Evolutionary conservation across 2,113 vertebrate genomes (phyloP).

Genomic region (Saimiri boliviensis): DNA sequence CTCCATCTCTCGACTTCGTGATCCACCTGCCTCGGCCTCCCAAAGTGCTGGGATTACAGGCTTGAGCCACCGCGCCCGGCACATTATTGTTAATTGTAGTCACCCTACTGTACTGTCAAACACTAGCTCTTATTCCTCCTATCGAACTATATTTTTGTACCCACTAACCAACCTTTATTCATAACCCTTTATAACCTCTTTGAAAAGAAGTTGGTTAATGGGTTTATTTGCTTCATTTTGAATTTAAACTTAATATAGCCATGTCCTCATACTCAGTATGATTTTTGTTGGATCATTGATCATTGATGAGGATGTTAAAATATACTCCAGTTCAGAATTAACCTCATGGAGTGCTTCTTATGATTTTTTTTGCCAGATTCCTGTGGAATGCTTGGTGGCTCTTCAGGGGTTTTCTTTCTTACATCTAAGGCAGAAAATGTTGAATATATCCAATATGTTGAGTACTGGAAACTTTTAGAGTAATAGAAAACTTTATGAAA

Average conservation of each 20-base stretch:
- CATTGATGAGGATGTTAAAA: slow-evolving; percentile 17
- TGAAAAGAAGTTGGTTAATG: neutral
- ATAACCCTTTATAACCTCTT: neutral
- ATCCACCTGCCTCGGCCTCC: too few species aligned
- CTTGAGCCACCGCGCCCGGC: too few species aligned
- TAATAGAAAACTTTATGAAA: slow-evolving; percentile 11
- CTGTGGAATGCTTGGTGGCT: slow-evolving; percentile 13
- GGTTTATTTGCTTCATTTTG: neutral
- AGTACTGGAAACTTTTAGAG: neutral
- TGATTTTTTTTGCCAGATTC: neutral
- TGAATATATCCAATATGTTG: neutral
- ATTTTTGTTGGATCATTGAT: slow-evolving; percentile 33
- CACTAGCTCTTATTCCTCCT: neutral
- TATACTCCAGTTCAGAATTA: neutral
- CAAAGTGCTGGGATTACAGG: too few species aligned
- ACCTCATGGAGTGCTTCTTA: neutral
- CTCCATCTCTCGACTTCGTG: too few species aligned
- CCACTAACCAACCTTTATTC: neutral
- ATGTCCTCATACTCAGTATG: neutral
- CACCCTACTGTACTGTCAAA: neutral
- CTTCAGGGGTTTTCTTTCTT: neutral
- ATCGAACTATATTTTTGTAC: neutral
- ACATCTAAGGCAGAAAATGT: slow-evolving; percentile 4
- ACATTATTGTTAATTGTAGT: neutral
- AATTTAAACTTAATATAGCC: slow-evolving; percentile 30